phyloP scores from a whole-genome alignment of 2,113 vertebrate species.

The Siniperca knerii region DNA sequence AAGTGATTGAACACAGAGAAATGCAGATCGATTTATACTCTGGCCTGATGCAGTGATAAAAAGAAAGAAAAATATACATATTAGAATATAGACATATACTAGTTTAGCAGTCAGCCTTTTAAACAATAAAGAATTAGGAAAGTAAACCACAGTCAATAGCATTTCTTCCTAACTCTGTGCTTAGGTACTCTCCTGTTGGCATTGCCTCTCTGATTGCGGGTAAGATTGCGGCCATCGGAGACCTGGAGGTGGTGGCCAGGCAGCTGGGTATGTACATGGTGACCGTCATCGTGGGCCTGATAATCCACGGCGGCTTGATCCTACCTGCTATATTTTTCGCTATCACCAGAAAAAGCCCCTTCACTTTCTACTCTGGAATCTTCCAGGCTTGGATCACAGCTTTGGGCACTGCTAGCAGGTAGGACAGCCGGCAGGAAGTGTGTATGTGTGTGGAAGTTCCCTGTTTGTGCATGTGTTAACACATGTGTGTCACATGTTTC shows the following conservation, averaged over 20 bases:
- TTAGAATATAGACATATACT: not conserved
- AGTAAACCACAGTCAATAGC: not conserved
- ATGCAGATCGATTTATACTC: not conserved
- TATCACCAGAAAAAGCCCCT: conserved; percentile 86
- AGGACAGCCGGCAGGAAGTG: conserved; percentile 24
- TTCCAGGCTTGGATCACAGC: conserved; percentile 92
- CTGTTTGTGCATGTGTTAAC: conserved; percentile 49
- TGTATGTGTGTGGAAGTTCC: not conserved
- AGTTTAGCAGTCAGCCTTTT: no score
- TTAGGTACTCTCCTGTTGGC: conserved; percentile 88
- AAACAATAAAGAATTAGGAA: not conserved
- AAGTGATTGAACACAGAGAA: not conserved
- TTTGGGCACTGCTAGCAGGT: conserved; percentile 89
- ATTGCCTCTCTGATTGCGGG: conserved; percentile 89
- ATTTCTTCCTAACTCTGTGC: not conserved
- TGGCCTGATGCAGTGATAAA: no score
- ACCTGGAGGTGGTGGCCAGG: conserved; percentile 85
- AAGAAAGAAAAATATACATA: not conserved
- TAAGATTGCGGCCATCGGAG: conserved; percentile 88
- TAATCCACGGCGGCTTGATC: conserved; percentile 88
- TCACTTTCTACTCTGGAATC: conserved; percentile 86
- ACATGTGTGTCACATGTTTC: conserved; percentile 64
- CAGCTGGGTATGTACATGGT: conserved; percentile 92
- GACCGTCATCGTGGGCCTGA: conserved; percentile 87
- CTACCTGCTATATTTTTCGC: conserved; percentile 86